phyloP scores from a whole-genome alignment of 2,888 invertebrate species.

The Oxyteleia sp. region DNA sequence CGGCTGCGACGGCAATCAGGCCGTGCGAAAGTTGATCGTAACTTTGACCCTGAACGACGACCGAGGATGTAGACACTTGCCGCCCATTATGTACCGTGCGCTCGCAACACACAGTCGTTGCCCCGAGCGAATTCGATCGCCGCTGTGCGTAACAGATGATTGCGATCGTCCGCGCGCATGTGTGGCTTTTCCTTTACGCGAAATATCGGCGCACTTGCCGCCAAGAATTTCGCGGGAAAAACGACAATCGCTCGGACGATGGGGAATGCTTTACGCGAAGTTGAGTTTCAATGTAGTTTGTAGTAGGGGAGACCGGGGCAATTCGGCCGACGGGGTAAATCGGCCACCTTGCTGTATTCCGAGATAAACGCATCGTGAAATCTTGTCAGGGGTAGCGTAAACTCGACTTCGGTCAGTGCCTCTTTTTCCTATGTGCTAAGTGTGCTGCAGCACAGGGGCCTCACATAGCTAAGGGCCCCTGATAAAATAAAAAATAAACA shows the following conservation, averaged over 20 bases:
- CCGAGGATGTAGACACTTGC: constrained; percentile 72
- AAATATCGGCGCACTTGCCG: background rate
- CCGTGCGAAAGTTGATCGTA: constrained; percentile 78
- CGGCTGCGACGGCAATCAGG: constrained; percentile 64
- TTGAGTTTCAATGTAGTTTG: too few species aligned
- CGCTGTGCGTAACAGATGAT: constrained; percentile 57
- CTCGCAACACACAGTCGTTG: constrained; percentile 50
- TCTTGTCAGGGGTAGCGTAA: too few species aligned
- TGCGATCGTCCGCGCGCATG: constrained; percentile 46
- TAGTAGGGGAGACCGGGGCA: too few species aligned
- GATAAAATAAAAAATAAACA: too few species aligned
- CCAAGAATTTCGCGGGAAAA: background rate
- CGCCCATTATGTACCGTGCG: constrained; percentile 52
- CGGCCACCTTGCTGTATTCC: too few species aligned
- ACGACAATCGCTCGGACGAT: background rate
- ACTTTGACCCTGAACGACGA: constrained; percentile 75
- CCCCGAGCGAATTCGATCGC: constrained; percentile 57
- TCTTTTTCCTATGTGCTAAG: too few species aligned
- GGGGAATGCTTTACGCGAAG: too few species aligned
- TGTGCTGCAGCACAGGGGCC: too few species aligned
- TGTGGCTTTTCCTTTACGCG: constrained; percentile 32
- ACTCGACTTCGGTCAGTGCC: too few species aligned
- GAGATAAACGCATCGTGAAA: too few species aligned
- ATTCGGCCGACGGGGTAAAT: too few species aligned
- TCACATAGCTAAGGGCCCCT: too few species aligned